These are phyloP conservation scores for Didymodactylos carnosus DNA, from an alignment of 2,888 invertebrate species.

Conservation along the genomic window DNA sequence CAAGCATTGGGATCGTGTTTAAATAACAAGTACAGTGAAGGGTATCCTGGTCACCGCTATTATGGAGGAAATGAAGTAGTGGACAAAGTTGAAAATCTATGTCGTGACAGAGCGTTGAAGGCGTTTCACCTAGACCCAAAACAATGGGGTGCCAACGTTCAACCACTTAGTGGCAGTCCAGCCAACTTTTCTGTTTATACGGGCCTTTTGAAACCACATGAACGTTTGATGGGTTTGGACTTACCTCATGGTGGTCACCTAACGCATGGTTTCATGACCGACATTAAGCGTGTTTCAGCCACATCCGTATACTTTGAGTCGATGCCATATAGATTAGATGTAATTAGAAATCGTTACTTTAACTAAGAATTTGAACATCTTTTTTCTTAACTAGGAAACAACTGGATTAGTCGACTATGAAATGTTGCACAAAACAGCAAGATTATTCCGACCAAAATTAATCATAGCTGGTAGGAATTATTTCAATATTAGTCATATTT, in stretches of 20 bases:
- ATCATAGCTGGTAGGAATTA: slow-evolving; percentile 60
- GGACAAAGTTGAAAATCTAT: slow-evolving; percentile 71
- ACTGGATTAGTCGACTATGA: slow-evolving; percentile 85
- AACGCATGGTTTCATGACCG: slow-evolving; percentile 59
- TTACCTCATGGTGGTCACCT: slow-evolving; percentile 84
- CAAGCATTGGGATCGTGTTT: slow-evolving; percentile 73
- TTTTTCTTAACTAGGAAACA: too few species aligned
- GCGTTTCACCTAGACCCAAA: slow-evolving; percentile 59
- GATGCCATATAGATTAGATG: slow-evolving; percentile 96
- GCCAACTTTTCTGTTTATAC: slow-evolving; percentile 94
- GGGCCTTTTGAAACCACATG: slow-evolving; percentile 59
- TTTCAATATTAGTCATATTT: too few species aligned
- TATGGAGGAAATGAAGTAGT: slow-evolving; percentile 93
- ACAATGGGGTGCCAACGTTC: slow-evolving; percentile 88
- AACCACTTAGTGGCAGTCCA: slow-evolving; percentile 83
- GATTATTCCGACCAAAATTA: slow-evolving; percentile 67
- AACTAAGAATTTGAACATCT: too few species aligned
- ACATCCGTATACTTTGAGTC: slow-evolving; percentile 95
- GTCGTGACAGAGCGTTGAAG: slow-evolving; percentile 64
- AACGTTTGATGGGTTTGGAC: slow-evolving; percentile 79
- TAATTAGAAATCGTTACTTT: too few species aligned
- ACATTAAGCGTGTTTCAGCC: slow-evolving; percentile 78
- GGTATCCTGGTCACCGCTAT: slow-evolving; percentile 42
- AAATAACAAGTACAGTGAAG: slow-evolving; percentile 85
- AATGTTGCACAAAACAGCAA: slow-evolving; percentile 56